phyloP scores from a whole-genome alignment of 2,888 invertebrate species.

The Limnephilus marmoratus region DNA sequence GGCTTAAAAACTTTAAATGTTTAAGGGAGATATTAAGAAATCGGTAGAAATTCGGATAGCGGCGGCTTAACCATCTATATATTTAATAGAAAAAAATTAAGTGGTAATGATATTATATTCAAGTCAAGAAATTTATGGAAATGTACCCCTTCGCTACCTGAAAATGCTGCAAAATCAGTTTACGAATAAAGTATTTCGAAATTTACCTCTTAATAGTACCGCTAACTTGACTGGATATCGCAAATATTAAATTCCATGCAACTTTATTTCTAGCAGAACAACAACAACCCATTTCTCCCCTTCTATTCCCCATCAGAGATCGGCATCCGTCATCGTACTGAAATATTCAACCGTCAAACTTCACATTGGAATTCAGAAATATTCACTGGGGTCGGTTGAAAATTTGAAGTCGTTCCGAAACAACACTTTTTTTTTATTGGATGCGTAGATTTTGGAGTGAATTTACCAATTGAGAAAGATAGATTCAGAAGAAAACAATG shows the following conservation, averaged over 20 bases:
- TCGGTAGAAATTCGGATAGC: too few relatives aligned
- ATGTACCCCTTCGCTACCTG: background rate
- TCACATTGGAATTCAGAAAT: background rate
- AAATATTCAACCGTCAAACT: conserved; percentile 4
- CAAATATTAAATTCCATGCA: background rate
- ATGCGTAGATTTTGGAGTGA: background rate
- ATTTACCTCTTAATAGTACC: background rate
- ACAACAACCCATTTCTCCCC: background rate
- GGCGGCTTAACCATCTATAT: too few relatives aligned
- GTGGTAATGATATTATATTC: background rate
- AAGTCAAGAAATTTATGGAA: background rate
- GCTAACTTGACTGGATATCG: background rate
- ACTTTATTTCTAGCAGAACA: background rate
- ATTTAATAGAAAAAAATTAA: background rate
- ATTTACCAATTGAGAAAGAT: background rate
- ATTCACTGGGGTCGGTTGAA: background rate
- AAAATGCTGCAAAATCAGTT: background rate
- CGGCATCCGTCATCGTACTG: background rate
- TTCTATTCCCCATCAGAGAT: background rate
- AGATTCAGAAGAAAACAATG: background rate
- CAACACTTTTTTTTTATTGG: background rate
- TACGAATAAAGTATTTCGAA: background rate
- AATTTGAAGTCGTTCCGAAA: background rate
- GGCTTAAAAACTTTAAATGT: too few relatives aligned
- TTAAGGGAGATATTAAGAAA: too few relatives aligned